Evolutionary conservation across 2,113 vertebrate genomes (phyloP).

Genomic region (Labeo rohita): DNA sequence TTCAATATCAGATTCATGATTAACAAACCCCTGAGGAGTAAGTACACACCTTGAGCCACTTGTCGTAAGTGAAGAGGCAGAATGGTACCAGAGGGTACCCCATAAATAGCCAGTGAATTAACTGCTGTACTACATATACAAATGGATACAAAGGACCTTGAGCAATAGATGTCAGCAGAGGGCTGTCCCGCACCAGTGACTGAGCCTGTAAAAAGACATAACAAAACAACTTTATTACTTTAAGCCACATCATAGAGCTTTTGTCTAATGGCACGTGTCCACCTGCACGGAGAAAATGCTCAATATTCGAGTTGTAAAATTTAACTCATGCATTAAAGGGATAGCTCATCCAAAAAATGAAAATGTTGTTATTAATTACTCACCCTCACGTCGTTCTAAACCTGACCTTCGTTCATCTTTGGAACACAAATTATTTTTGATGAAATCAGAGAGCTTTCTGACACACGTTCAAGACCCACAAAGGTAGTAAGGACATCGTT

Average conservation of each 20-base stretch:
- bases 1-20: neutral
- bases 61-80: slow-evolving; percentile 95
- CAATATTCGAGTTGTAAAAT: neutral
- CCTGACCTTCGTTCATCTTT: no score
- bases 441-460: no score
- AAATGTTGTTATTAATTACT: no score
- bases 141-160: slow-evolving; percentile 81
- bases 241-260: neutral
- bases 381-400: no score
- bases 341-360: no score
- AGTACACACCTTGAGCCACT: slow-evolving; percentile 88
- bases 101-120: slow-evolving; percentile 95
- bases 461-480: no score
- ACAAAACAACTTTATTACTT: neutral
- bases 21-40: neutral
- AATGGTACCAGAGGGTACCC: slow-evolving; percentile 92
- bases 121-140: slow-evolving; percentile 87
- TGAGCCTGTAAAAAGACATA: slow-evolving; percentile 71
- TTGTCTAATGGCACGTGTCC: neutral
- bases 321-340: no score
- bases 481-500: no score
- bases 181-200: slow-evolving; percentile 83
- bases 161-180: slow-evolving; percentile 74
- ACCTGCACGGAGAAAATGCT: neutral
- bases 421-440: no score